Evolutionary conservation across 2,797 vertebrate genomes (phyloP).

Genomic region (Molothrus ater): DNA sequence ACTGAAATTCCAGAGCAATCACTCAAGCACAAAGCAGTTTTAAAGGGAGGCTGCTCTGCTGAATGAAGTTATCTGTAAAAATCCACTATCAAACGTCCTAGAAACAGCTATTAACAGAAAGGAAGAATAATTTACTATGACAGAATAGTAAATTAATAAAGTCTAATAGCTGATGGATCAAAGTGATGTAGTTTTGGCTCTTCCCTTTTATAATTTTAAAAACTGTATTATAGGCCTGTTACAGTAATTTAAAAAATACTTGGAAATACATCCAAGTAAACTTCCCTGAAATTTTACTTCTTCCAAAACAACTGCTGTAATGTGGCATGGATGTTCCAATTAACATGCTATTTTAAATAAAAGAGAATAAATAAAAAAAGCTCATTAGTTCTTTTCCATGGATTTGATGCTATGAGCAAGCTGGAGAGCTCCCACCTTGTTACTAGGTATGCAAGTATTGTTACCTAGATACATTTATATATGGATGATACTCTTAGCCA

Average conservation of each 20-base stretch:
- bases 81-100: background rate
- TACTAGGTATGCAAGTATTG: background rate
- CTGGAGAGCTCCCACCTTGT: background rate
- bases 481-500: accelerated
- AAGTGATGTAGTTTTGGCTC: background rate
- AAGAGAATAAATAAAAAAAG: background rate
- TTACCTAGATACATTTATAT: background rate
- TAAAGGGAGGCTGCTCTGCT: background rate
- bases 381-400: background rate
- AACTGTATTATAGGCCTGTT: background rate
- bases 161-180: background rate
- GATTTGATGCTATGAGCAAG: background rate
- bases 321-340: background rate
- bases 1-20: background rate
- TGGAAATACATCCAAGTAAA: background rate
- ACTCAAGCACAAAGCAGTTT: background rate
- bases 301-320: background rate
- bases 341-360: background rate
- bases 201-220: background rate
- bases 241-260: background rate
- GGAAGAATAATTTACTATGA: background rate
- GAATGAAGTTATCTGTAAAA: background rate
- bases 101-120: background rate
- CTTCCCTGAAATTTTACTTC: background rate
- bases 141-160: background rate